phyloP scores from a whole-genome alignment of 2,888 invertebrate species.

The Ochropleura leucogaster region DNA sequence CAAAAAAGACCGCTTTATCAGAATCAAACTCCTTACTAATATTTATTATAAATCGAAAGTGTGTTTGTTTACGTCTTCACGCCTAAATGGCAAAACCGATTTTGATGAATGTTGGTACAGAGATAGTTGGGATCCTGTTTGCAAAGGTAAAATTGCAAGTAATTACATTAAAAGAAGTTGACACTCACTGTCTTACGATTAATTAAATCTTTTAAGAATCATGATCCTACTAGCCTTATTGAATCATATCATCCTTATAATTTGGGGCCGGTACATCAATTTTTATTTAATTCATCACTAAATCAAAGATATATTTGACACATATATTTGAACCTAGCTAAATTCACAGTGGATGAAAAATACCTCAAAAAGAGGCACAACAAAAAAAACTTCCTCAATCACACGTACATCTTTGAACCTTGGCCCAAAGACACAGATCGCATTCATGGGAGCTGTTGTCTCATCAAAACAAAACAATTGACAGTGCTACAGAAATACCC shows the following conservation, averaged over 20 bases:
- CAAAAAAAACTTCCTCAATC: slow-evolving; percentile 13
- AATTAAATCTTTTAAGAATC: neutral
- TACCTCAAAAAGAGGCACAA: neutral
- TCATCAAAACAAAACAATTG: slow-evolving; percentile 18
- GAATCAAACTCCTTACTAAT: too few species aligned
- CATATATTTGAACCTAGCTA: neutral
- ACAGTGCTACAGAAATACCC: neutral
- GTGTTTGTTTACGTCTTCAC: too few species aligned
- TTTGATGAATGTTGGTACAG: too few species aligned
- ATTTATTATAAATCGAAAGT: too few species aligned
- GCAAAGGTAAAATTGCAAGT: too few species aligned
- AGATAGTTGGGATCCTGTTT: too few species aligned
- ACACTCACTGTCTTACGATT: neutral
- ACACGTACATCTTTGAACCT: slow-evolving; percentile 39
- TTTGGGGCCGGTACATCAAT: neutral
- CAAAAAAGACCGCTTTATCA: too few species aligned
- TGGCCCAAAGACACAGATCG: slow-evolving; percentile 31
- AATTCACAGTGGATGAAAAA: neutral
- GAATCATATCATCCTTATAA: neutral
- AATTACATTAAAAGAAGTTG: too few species aligned
- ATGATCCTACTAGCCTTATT: neutral
- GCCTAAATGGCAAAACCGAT: too few species aligned
- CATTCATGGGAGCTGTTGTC: slow-evolving; percentile 13
- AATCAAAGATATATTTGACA: neutral
- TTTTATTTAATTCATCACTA: neutral